Evolutionary conservation across 1,140 invertebrate species (phyloP).

Genomic region (Drosophila asahinai): DNA sequence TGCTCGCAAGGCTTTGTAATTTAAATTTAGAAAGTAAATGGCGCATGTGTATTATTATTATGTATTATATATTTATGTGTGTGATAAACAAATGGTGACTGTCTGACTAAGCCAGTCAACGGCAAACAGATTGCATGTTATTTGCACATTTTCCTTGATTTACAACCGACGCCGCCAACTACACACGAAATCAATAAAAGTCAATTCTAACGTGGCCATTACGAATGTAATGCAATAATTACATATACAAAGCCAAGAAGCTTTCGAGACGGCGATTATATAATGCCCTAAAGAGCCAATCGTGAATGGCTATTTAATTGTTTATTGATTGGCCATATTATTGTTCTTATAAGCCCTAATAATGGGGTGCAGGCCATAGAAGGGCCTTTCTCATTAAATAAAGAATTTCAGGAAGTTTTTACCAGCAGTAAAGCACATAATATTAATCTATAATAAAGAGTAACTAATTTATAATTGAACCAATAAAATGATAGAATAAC

Average conservation of each 20-base stretch:
- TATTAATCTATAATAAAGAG: not conserved
- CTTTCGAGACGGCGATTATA: slow-evolving; percentile 23
- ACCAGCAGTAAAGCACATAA: not conserved
- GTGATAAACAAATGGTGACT: slow-evolving; percentile 40
- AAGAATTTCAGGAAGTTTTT: slow-evolving; percentile 5
- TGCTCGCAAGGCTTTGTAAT: slow-evolving; percentile 35
- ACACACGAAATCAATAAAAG: slow-evolving; percentile 73
- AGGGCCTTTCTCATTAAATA: not conserved
- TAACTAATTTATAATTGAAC: not conserved
- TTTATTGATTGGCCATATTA: slow-evolving; percentile 14
- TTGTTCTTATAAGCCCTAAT: slow-evolving; percentile 3
- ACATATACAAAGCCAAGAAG: slow-evolving; percentile 23
- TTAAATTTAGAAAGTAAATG: slow-evolving; percentile 83
- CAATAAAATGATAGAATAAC: not conserved
- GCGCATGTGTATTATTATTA: slow-evolving; percentile 22
- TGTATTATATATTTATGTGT: slow-evolving; percentile 17
- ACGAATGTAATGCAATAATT: slow-evolving; percentile 71
- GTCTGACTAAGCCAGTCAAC: slow-evolving; percentile 35
- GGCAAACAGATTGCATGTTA: slow-evolving; percentile 53
- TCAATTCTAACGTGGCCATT: slow-evolving; percentile 60
- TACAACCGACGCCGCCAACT: slow-evolving; percentile 55
- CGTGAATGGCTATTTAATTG: slow-evolving; percentile 25
- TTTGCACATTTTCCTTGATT: slow-evolving; percentile 73
- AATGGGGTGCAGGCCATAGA: not conserved
- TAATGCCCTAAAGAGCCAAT: slow-evolving; percentile 41